phyloP scores from a whole-genome alignment of 2,888 invertebrate genomes.

The Panopea generosa region DNA sequence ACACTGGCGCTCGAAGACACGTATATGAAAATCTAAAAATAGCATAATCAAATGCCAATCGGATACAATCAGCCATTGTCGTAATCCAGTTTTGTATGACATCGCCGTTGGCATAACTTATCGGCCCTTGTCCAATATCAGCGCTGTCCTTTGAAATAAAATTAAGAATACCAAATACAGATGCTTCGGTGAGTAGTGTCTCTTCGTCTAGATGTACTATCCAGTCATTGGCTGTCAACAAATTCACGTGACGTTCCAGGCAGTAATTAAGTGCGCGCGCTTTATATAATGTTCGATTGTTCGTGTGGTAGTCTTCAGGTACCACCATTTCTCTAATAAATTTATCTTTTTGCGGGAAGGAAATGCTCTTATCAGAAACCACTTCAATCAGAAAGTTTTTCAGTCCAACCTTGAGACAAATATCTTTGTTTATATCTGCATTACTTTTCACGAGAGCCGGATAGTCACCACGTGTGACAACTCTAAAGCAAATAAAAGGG shows the following conservation, averaged over 20 bases:
- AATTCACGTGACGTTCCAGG: constrained; percentile 62
- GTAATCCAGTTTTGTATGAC: constrained; percentile 55
- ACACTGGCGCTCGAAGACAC: constrained; percentile 37
- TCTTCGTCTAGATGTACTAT: constrained; percentile 77
- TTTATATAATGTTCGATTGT: constrained; percentile 61
- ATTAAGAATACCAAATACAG: constrained; percentile 68
- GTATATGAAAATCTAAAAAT: constrained; percentile 47
- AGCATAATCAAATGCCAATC: constrained; percentile 53
- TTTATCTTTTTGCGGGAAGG: constrained; percentile 18
- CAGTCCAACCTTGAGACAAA: constrained; percentile 47
- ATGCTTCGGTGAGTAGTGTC: constrained; percentile 66
- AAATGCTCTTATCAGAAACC: constrained; percentile 64
- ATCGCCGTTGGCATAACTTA: constrained; percentile 47
- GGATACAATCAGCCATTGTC: constrained; percentile 49
- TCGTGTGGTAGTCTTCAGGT: constrained; percentile 58
- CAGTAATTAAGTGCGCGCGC: constrained; percentile 72
- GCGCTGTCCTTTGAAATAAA: constrained; percentile 63
- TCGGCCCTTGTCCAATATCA: constrained; percentile 73
- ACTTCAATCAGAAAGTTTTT: constrained; percentile 58
- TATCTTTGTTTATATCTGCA: constrained; percentile 43
- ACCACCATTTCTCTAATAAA: constrained; percentile 62
- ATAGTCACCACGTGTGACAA: constrained; percentile 48
- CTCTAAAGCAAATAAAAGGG: neutral
- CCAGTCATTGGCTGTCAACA: constrained; percentile 69
- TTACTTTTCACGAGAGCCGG: constrained; percentile 63